Evolutionary conservation across 2,888 invertebrate species (phyloP).

Genomic region (Amphipyra berbera): DNA sequence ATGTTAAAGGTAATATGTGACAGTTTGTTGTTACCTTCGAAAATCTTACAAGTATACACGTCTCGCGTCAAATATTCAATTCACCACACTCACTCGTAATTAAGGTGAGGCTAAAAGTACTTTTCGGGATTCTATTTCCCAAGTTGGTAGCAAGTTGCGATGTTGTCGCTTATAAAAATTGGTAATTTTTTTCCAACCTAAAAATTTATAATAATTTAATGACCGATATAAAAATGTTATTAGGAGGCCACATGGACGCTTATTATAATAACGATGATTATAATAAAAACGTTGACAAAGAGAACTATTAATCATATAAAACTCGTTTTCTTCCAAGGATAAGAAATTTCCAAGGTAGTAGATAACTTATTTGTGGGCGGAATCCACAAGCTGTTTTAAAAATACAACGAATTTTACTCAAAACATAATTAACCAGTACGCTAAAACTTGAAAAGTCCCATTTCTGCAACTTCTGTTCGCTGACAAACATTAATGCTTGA

Average conservation of each 20-base stretch:
- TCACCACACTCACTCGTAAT: no score
- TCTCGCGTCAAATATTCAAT: no score
- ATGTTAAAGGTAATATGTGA: no score
- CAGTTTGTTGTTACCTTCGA: no score
- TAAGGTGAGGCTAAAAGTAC: neutral
- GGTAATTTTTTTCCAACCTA: no score
- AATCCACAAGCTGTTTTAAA: neutral
- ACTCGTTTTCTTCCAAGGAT: slow-evolving; percentile 7
- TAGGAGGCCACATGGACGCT: neutral
- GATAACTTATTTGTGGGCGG: neutral
- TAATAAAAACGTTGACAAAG: slow-evolving; percentile 16
- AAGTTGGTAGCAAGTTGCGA: no score
- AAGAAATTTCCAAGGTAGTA: neutral
- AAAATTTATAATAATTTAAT: neutral
- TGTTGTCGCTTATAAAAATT: no score
- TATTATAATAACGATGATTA: neutral
- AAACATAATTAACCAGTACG: slow-evolving; percentile 29
- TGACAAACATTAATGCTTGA: slow-evolving; percentile 44
- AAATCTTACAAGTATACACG: no score
- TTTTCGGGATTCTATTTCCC: no score
- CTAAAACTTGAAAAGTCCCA: slow-evolving; percentile 18
- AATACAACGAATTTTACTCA: slow-evolving; percentile 21
- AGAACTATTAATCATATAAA: slow-evolving; percentile 8
- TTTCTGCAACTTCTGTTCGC: slow-evolving; percentile 26
- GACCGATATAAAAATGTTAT: slow-evolving; percentile 6